phyloP scores from a whole-genome alignment of 2,113 vertebrate species.

The Eulemur rufifrons region DNA sequence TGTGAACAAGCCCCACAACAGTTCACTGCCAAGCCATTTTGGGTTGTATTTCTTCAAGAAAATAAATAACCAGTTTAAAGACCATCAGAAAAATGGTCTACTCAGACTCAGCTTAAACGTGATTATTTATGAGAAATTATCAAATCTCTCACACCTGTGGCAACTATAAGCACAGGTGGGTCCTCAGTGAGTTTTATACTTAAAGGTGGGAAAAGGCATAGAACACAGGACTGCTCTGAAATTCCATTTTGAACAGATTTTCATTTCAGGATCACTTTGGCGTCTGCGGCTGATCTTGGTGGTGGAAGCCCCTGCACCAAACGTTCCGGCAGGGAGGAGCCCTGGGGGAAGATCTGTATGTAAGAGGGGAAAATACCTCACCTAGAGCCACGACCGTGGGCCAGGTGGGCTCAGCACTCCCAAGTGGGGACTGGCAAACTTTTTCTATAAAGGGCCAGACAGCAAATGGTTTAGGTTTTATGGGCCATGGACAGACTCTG shows the following conservation, averaged over 20 bases:
- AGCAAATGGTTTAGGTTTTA: not conserved
- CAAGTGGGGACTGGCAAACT: rapidly evolving
- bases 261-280: not conserved
- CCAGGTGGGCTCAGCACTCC: not conserved
- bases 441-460: not conserved
- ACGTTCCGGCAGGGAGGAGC: not conserved
- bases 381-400: rapidly evolving
- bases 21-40: conserved; percentile 54
- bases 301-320: not conserved
- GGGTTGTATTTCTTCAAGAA: conserved; percentile 60
- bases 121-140: conserved; percentile 56
- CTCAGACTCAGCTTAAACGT: not conserved
- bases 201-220: not conserved
- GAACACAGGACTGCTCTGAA: not conserved
- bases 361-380: rapidly evolving
- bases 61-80: conserved; percentile 69
- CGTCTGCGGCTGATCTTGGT: not conserved
- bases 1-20: not conserved
- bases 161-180: not conserved
- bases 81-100: conserved; percentile 28
- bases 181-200: not conserved
- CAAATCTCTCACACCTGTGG: not conserved
- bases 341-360: not conserved
- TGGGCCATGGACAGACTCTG: not conserved
- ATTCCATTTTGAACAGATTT: not conserved